Evolutionary conservation across 2,888 invertebrate genomes (phyloP), one percentile per base, ranked within the genome.

Genomic region (Strigamia transsilvanica): DNA sequence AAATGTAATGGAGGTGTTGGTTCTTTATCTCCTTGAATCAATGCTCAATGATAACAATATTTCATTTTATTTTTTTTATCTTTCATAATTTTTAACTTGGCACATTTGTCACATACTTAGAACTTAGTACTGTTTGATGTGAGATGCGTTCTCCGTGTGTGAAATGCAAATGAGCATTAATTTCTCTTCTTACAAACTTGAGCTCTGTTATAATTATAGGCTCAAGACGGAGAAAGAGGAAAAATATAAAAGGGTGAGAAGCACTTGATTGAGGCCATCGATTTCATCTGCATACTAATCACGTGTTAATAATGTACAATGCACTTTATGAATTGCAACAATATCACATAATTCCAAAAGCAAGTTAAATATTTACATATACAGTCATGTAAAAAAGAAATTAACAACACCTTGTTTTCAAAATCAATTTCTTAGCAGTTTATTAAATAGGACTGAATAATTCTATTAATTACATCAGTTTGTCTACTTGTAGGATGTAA

Each of bases 251-350:
- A 61, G 61, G 23, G 23, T 9, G 61, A n/a, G n/a, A 61, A 61
- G 61, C 61, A 18, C 61, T 61, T 61, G 61, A 61, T 61, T 61
- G 61, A 18, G 23, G 23, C 61, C 18, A 61, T 61, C 61, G 61
- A 61, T 61, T 61, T 61, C n/a, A 18, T 61, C n/a, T 18, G 61
- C 61, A 61, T 61, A 61, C 18, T 61, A 61, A 61, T 61, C 61
- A 61, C 61, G 61, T 61, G 61, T 61, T 61, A 5, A 61, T 61
- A 61, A 61, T 61, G 61, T 61, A 21, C 7, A 21, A 61, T 61
- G 61, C 61, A 61, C 61, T 61, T 61, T 61, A 61, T 61, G 61
- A 61, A 61, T 61, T 61, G 61, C 61, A 61, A 61, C 61, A 61
- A 61, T 61, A 61, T 18, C n/a, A n/a, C 51, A 13, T 9, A 4